Evolutionary conservation across 2,888 invertebrate species (phyloP).

Genomic region (Pandemis heparana): DNA sequence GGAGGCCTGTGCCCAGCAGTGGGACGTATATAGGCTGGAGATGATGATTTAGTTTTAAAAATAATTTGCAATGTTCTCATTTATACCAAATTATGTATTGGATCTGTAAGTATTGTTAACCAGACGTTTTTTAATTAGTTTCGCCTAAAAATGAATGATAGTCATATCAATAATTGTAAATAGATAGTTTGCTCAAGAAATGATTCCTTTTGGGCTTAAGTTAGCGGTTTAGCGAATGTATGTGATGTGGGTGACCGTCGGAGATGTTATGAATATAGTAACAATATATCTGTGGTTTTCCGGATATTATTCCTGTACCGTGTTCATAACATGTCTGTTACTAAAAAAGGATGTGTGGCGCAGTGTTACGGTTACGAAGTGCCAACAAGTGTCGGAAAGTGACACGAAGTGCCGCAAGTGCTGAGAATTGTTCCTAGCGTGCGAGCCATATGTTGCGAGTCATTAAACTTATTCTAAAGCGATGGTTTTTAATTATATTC

Average conservation of each 20-base stretch:
- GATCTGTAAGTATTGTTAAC: slow-evolving; percentile 15
- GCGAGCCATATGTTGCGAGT: slow-evolving; percentile 34
- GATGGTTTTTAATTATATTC: neutral
- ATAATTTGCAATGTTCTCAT: neutral
- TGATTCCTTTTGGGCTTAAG: slow-evolving; percentile 52
- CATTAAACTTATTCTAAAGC: slow-evolving; percentile 12
- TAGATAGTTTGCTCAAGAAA: slow-evolving; percentile 53
- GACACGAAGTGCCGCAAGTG: neutral
- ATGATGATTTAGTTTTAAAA: neutral
- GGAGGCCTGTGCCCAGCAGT: too few species aligned
- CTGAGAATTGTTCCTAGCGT: slow-evolving; percentile 23
- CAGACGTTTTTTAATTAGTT: neutral
- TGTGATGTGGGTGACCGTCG: neutral
- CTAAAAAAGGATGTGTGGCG: neutral
- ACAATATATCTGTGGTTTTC: neutral
- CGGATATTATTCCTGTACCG: neutral
- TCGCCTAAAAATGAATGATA: slow-evolving; percentile 1
- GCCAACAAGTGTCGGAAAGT: neutral
- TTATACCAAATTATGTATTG: slow-evolving; percentile 8
- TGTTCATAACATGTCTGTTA: slow-evolving; percentile 3
- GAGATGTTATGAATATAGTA: neutral
- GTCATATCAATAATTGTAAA: slow-evolving; percentile 25
- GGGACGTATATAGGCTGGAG: too few species aligned
- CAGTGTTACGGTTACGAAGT: neutral
- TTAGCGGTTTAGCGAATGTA: slow-evolving; percentile 14